These are phyloP conservation scores for Anisognathus igniventris DNA, from an alignment of 2,797 vertebrate genomes.

Conservation along the genomic window DNA sequence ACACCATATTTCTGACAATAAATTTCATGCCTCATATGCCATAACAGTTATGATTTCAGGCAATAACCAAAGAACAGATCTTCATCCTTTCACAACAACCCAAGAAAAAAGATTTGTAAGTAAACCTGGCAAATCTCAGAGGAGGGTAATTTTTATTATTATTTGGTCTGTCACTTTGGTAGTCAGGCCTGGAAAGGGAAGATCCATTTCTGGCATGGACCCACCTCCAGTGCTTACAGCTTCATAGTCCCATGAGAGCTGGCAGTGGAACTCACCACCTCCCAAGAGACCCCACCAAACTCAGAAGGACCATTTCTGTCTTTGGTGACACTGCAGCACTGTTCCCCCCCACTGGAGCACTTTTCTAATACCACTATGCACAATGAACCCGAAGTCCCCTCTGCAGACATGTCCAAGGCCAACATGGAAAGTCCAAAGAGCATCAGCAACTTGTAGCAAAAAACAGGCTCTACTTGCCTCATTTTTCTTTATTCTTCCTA, in stretches of 20 bases:
- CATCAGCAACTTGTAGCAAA: neutral
- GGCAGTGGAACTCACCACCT: neutral
- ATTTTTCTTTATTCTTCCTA: neutral
- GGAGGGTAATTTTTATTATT: neutral
- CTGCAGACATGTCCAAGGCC: neutral
- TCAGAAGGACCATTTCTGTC: neutral
- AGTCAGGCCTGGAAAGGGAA: neutral
- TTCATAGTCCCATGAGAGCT: neutral
- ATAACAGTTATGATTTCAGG: slow-evolving; percentile 40
- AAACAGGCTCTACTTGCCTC: neutral
- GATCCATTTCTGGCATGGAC: neutral
- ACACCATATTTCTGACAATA: slow-evolving; percentile 40
- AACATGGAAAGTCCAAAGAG: neutral
- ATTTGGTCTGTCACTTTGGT: neutral
- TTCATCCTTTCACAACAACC: neutral
- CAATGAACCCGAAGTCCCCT: neutral
- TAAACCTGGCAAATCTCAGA: neutral
- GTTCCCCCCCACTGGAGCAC: neutral
- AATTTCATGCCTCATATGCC: slow-evolving; percentile 53
- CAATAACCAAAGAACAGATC: slow-evolving; percentile 3
- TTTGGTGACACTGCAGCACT: neutral
- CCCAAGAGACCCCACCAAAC: accelerated
- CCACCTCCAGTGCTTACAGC: neutral
- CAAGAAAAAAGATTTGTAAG: neutral
- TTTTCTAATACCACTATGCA: neutral